These are phyloP conservation scores for Microcebus jonahi DNA, from an alignment of 2,113 vertebrate genomes.

Conservation along the genomic window DNA sequence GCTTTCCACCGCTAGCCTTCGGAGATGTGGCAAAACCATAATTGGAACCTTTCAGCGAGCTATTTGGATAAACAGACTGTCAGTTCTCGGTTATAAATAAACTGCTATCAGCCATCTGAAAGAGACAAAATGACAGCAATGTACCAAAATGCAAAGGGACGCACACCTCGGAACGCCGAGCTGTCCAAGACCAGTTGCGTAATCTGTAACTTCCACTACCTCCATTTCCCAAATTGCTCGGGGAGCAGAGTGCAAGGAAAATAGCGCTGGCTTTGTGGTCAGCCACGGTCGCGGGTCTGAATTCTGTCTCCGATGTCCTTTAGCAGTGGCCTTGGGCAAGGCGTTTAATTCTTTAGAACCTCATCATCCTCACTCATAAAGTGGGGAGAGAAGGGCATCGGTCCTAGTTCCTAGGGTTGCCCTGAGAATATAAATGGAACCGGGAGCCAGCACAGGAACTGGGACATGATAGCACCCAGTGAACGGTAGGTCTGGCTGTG, in stretches of 20 bases:
- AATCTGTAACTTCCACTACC: background rate
- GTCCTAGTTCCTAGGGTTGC: background rate
- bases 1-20: conserved; percentile 44
- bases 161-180: background rate
- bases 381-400: background rate
- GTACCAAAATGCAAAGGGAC: conserved; percentile 41
- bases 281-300: background rate
- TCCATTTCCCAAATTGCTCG: background rate
- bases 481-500: background rate
- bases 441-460: background rate
- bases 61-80: conserved; percentile 66
- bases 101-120: conserved; percentile 47
- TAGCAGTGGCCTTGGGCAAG: background rate
- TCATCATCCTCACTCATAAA: background rate
- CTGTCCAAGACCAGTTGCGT: background rate
- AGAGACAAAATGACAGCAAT: conserved; percentile 63
- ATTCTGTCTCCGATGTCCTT: background rate
- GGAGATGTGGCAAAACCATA: conserved; percentile 21
- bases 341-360: background rate
- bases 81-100: conserved; percentile 67
- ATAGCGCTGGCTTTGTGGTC: background rate
- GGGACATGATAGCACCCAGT: background rate
- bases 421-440: background rate
- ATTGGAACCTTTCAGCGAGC: conserved; percentile 59
- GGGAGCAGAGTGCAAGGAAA: background rate